phyloP scores from a whole-genome alignment of 2,113 vertebrate genomes.

The Girardinichthys multiradiatus region DNA sequence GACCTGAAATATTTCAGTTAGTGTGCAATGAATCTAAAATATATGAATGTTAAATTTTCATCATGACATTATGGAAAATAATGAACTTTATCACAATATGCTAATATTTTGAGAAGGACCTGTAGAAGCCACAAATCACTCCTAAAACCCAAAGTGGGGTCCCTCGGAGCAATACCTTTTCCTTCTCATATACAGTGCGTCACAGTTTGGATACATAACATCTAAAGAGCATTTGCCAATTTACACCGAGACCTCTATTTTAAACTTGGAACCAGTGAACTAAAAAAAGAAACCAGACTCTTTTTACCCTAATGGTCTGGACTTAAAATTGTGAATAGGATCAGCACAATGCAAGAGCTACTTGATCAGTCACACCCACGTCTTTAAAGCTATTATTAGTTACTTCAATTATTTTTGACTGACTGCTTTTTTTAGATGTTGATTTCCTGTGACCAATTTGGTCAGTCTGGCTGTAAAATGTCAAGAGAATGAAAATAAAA shows the following conservation, averaged over 20 bases:
- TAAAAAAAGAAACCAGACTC: slow-evolving; percentile 68
- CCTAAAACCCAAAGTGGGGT: slow-evolving; percentile 20
- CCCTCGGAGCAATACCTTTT: slow-evolving; percentile 1
- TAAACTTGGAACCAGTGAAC: slow-evolving; percentile 63
- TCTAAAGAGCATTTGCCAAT: slow-evolving; percentile 16
- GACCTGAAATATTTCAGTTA: too few relatives aligned
- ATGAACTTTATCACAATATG: too few relatives aligned
- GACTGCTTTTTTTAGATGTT: slow-evolving; percentile 18
- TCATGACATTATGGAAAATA: too few relatives aligned
- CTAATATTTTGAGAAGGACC: too few relatives aligned
- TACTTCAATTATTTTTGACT: slow-evolving; percentile 15
- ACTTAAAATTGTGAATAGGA: slow-evolving; percentile 26
- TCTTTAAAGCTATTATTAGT: slow-evolving; percentile 47
- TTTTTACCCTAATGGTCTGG: too few relatives aligned
- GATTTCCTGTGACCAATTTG: slow-evolving; percentile 27
- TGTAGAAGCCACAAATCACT: too few relatives aligned
- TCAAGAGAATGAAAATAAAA: slow-evolving; percentile 6
- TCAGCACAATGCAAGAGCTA: slow-evolving; percentile 48
- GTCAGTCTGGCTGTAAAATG: slow-evolving; percentile 2
- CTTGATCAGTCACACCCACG: slow-evolving; percentile 49
- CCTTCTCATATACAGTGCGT: not conserved
- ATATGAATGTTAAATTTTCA: too few relatives aligned
- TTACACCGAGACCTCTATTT: slow-evolving; percentile 18
- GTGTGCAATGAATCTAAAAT: too few relatives aligned
- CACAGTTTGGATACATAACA: slow-evolving; percentile 1